phyloP scores from a whole-genome alignment of 1,140 invertebrate species.

The Drosophila elegans region DNA sequence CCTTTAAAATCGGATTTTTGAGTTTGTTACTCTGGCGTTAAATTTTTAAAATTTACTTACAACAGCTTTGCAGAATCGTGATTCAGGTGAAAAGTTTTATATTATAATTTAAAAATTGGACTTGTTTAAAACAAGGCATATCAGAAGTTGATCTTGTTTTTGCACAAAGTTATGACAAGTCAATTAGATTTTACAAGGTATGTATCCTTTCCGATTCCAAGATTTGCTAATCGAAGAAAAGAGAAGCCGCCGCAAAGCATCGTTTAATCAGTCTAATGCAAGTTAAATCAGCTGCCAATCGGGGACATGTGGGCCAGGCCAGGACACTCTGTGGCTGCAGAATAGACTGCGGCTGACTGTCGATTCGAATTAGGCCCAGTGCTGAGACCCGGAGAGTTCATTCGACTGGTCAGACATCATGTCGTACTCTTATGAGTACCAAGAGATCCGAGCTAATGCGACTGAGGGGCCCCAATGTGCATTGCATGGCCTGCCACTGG shows the following conservation, averaged over 20 bases:
- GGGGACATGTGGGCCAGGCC: conserved; percentile 34
- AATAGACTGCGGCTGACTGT: conserved; percentile 27
- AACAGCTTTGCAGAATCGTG: no score
- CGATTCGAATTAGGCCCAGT: conserved; percentile 24
- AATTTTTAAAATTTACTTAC: no score
- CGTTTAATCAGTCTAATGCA: conserved; percentile 75
- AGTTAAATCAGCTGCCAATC: conserved; percentile 73
- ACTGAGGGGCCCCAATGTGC: conserved; percentile 3
- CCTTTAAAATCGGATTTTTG: no score
- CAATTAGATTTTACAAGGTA: not conserved
- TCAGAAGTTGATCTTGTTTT: no score
- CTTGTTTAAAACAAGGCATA: no score
- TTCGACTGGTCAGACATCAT: conserved; percentile 38
- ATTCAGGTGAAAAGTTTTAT: no score
- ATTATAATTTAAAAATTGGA: no score
- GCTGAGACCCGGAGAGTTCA: conserved; percentile 25
- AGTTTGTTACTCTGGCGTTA: no score
- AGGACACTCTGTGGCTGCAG: conserved; percentile 8
- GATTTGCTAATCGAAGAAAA: conserved; percentile 4
- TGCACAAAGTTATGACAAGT: no score
- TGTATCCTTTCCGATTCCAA: not conserved
- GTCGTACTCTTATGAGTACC: conserved; percentile 31
- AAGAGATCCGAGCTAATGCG: conserved; percentile 15
- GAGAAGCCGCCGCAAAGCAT: conserved; percentile 58
- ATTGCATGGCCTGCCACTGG: conserved; percentile 26